phyloP scores from a whole-genome alignment of 2,113 vertebrate species.

The Sorex fumeus region DNA sequence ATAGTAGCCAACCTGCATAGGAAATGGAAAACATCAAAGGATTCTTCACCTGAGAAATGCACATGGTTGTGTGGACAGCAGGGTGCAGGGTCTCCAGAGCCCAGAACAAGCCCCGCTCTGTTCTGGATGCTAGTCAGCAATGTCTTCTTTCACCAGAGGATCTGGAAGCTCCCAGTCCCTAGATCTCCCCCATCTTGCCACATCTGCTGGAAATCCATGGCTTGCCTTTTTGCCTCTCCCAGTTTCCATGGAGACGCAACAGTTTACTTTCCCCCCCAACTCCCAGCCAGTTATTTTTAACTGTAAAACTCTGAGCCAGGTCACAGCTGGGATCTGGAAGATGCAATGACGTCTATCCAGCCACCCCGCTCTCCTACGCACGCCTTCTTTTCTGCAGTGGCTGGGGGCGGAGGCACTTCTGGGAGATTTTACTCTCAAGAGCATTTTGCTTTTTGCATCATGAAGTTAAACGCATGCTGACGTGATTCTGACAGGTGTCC shows the following conservation, averaged over 20 bases:
- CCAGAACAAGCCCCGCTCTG: constrained; percentile 28
- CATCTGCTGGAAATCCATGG: constrained; percentile 60
- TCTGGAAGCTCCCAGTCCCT: constrained; percentile 38
- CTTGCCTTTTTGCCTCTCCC: constrained; percentile 58
- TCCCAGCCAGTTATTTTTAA: constrained; percentile 74
- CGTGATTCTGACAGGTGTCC: constrained; percentile 69
- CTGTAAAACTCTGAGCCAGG: constrained; percentile 79
- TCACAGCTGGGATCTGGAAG: constrained; percentile 84
- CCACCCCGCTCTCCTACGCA: constrained; percentile 78
- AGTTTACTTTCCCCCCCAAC: constrained; percentile 84
- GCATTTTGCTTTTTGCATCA: constrained; percentile 70
- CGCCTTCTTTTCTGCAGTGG: constrained; percentile 75
- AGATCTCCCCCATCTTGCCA: constrained; percentile 45
- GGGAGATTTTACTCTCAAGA: constrained; percentile 74
- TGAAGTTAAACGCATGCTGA: constrained; percentile 60
- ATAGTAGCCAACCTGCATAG: constrained; percentile 59
- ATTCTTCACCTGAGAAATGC: constrained; percentile 7
- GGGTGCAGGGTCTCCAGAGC: neutral
- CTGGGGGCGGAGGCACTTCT: constrained; percentile 72
- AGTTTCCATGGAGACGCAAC: constrained; percentile 87
- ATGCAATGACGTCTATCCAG: constrained; percentile 80
- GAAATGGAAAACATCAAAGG: neutral
- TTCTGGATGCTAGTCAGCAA: constrained; percentile 51
- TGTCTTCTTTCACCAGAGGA: constrained; percentile 54
- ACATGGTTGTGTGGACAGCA: constrained; percentile 36